Evolutionary conservation across 2,888 invertebrate species (phyloP).

Genomic region (Lingula anatina): DNA sequence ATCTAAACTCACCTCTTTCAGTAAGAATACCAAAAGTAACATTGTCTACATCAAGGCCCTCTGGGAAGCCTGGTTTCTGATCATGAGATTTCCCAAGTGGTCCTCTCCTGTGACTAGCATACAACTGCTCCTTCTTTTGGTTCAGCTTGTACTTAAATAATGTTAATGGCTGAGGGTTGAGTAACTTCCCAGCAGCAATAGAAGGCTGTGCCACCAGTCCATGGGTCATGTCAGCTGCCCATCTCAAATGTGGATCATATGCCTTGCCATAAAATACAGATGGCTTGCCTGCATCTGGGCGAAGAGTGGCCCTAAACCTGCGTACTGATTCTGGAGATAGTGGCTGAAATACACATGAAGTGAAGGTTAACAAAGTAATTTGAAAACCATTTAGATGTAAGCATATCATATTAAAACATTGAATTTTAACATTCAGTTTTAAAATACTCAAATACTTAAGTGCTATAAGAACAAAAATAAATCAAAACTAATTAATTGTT

Average conservation of each 20-base stretch:
- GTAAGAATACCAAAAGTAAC: conserved; percentile 45
- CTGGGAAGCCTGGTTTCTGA: conserved; percentile 32
- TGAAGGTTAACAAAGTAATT: too few relatives aligned
- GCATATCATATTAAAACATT: too few relatives aligned
- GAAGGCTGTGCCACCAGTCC: conserved; percentile 38
- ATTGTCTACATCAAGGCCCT: conserved; percentile 22
- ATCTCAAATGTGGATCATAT: conserved; percentile 41
- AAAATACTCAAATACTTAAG: too few relatives aligned
- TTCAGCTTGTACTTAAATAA: conserved; percentile 34
- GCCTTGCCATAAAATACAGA: conserved; percentile 48
- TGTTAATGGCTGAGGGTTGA: conserved; percentile 42
- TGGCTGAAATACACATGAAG: too few relatives aligned
- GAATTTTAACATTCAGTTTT: too few relatives aligned
- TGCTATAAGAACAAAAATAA: too few relatives aligned
- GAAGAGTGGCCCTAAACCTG: conserved; percentile 38
- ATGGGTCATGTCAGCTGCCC: conserved; percentile 47
- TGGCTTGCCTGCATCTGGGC: conserved; percentile 43
- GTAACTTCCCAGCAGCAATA: conserved; percentile 31
- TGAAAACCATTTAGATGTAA: too few relatives aligned
- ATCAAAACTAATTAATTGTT: too few relatives aligned
- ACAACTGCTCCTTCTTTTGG: conserved; percentile 37
- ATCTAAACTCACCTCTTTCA: conserved; percentile 43
- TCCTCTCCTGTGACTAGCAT: conserved; percentile 31
- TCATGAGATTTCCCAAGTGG: conserved; percentile 45
- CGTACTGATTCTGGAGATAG: conserved; percentile 39